Evolutionary conservation across 2,113 vertebrate species (phyloP), one percentile per base, ranked within the genome.

Genomic region (Clupea harengus): DNA sequence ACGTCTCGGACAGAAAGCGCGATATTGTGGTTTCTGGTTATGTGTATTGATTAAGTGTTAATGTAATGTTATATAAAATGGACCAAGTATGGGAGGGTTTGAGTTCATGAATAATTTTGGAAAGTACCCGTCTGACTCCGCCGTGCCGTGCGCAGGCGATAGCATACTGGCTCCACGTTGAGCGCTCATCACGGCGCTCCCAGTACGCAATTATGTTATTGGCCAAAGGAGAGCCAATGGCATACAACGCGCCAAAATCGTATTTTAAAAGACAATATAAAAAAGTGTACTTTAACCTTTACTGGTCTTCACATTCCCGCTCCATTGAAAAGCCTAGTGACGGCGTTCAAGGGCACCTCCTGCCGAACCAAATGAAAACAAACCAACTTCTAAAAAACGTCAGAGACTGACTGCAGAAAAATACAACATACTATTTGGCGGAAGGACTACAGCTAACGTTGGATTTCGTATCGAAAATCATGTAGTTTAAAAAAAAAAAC

Each of bases 201-300:
- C 15, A 28, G 13, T 39, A 32, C 64, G n/a, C n/a, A 32, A 52
- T 81, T 67, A 80, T 54, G 1, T 86, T 50, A 90, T 90, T 90
- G 88, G 87, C 82, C 67, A 57, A 47, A 39, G 32, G 15, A 45
- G 50, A 82, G 83, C 89, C 88, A 90, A 90, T 90, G 78, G 83
- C 45, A 84, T 17, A 15, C 9, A 22, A 49, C 84, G 85, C 89
- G 88, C 89, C 88, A 87, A 90, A 87, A 86, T 45, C 10, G 17
- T 32, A 22, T 45, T 83, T 86, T 84, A 45, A 72, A 81, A 85
- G 64, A 22, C 28, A 46, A 82, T 82, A 64, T 2, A 32, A 78
- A 15, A 13, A 78, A 39, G 2, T 78, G 72, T 78, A 78, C 13
- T 78, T 78, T 78, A 15, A 78, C 72, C 32, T 78, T 5, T 17